Evolutionary conservation across 2,113 vertebrate species (phyloP), one percentile per base, ranked within the genome.

Genomic region (Oryzias javanicus): DNA sequence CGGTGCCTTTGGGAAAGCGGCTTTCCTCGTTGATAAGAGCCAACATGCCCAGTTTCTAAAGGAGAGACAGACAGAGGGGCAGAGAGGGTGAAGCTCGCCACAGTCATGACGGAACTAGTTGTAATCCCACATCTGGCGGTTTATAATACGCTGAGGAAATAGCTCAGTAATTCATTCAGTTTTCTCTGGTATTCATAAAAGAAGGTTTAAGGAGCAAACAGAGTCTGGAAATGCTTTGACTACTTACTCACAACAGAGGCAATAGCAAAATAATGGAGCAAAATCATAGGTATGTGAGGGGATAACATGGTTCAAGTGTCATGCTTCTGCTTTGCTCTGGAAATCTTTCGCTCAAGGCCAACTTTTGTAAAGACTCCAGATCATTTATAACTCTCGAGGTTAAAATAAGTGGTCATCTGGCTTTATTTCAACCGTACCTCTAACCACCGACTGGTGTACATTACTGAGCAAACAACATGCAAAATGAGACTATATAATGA

Each of bases 1-100:
- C 94, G 10, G 94, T 97, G 85, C 95, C 95, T 94, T 97, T 97
- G 64, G 95, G 95, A 82, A 97, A 97, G 76, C 94, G 92, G 79
- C 95, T 97, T 79, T 96, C 95, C 82, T 96, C 95, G 65, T 97
- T 97, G 84, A 97, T 94, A 79, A 97, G 90, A 81, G 94, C 93
- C 89, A 97, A 88, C 69, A 96, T 89, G 81, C 95, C 95, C 86
- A 97, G 90, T 91, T 97, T 97, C 94, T 96, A 83, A 70, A 79
- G 67, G 60, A 51, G 45, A 73, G 56, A 86, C 3, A 79, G 67
- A 80, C 53, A 82, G 70, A 81, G 41, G 59, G 62, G 55, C 17
- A 78, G 48, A 78, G 47, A 77, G 64, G 16, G 35, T 64, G 56
- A 78, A 63, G 74, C 65, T 57, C 69, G 75, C 48, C 13, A 14